Evolutionary conservation across 2,888 invertebrate genomes (phyloP).

Genomic region (Patella caerulea): DNA sequence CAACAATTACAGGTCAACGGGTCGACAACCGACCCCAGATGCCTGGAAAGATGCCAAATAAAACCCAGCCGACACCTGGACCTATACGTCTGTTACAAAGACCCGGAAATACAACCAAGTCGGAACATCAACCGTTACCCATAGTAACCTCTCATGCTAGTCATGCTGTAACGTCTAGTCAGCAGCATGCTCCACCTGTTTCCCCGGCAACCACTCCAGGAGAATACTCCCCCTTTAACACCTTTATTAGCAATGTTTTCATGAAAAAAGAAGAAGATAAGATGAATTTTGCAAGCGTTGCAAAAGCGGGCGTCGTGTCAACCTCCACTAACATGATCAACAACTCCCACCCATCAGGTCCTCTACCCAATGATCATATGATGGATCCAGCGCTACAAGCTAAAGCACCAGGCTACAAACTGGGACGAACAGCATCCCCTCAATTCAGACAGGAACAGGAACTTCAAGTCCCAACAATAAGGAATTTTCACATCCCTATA

Average conservation of each 20-base stretch:
- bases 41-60: conserved; percentile 1
- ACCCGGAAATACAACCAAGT: conserved; percentile 33
- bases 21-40: conserved; percentile 6
- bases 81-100: conserved; percentile 25
- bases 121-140: conserved; percentile 60
- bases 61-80: conserved; percentile 14
- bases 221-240: conserved; percentile 90
- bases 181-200: conserved; percentile 26
- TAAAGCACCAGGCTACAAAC: conserved; percentile 72
- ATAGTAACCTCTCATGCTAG: conserved; percentile 51
- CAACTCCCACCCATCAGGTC: background rate
- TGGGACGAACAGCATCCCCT: conserved; percentile 42
- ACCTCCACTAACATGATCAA: conserved; percentile 37
- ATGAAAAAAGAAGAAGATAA: conserved; percentile 69
- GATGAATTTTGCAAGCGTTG: conserved; percentile 82
- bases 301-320: conserved; percentile 76
- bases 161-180: conserved; percentile 26
- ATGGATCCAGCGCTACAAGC: conserved; percentile 66
- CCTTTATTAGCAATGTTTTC: conserved; percentile 75
- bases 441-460: conserved; percentile 33
- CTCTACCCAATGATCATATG: conserved; percentile 17
- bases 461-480: conserved; percentile 87
- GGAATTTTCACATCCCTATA: conserved; percentile 67
- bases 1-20: conserved; percentile 17
- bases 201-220: conserved; percentile 72